These are phyloP conservation scores for Chrysolina americana DNA, from an alignment of 2,888 invertebrate species.

Conservation along the genomic window DNA sequence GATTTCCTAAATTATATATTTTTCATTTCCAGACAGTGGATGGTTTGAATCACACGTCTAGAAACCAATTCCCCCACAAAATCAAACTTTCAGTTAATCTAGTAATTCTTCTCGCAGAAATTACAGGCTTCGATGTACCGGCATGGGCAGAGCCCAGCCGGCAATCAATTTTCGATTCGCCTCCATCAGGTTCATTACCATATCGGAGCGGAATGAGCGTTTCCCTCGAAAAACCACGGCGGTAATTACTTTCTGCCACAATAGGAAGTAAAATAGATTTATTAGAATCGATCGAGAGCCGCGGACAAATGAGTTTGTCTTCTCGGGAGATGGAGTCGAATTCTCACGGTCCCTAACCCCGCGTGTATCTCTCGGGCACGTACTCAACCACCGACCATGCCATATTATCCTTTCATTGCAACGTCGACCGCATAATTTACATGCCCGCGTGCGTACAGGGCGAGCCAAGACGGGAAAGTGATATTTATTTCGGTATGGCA, in stretches of 20 bases:
- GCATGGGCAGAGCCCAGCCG: not conserved
- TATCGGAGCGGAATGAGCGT: not conserved
- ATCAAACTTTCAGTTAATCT: not conserved
- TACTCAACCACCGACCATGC: conserved; percentile 3
- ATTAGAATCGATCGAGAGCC: conserved; percentile 38
- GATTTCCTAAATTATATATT: not conserved
- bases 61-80: not conserved
- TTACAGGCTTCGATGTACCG: too few relatives aligned
- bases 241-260: conserved; percentile 39
- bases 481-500: too few relatives aligned
- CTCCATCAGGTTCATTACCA: conserved; percentile 9
- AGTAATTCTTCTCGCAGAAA: too few relatives aligned
- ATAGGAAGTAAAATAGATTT: conserved; percentile 45
- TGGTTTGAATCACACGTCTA: too few relatives aligned
- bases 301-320: conserved; percentile 40
- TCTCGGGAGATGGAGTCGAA: not conserved
- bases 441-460: conserved; percentile 6
- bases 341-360: conserved; percentile 41
- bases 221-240: conserved; percentile 32
- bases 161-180: conserved; percentile 7
- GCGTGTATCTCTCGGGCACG: not conserved
- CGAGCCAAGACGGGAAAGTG: not conserved
- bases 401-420: conserved; percentile 3
- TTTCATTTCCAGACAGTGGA: not conserved
- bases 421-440: conserved; percentile 1